Evolutionary conservation across 2,113 vertebrate genomes (phyloP).

Genomic region (Antigone vipio): DNA sequence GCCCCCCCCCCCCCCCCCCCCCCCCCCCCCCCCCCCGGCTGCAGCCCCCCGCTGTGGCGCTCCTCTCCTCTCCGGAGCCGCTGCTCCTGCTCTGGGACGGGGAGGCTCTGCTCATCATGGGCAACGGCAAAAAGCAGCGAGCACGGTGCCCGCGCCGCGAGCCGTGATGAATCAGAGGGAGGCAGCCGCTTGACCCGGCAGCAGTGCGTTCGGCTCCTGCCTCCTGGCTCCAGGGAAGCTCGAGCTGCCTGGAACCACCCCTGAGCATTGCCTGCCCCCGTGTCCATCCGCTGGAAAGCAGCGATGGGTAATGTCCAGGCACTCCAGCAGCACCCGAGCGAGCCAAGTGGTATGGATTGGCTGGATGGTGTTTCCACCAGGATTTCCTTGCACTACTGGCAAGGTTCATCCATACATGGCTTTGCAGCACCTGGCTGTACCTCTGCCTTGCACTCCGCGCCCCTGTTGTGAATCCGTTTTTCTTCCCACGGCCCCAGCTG

Average conservation of each 20-base stretch:
- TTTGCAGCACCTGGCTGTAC: neutral
- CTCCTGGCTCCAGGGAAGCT: neutral
- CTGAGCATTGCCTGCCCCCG: accelerated
- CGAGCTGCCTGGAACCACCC: neutral
- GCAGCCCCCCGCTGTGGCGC: neutral
- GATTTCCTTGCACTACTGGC: neutral
- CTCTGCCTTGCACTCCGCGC: neutral
- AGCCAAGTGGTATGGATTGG: neutral
- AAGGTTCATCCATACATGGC: neutral
- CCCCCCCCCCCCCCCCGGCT: neutral
- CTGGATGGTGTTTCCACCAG: neutral
- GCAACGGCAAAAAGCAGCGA: neutral
- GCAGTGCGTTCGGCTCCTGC: accelerated
- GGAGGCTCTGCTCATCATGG: neutral
- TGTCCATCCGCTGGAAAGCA: neutral
- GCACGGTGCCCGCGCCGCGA: accelerated
- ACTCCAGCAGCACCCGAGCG: accelerated
- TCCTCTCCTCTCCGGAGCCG: too few species aligned
- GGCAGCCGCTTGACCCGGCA: neutral
- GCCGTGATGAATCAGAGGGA: accelerated
- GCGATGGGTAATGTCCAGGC: accelerated
- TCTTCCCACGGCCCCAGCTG: neutral
- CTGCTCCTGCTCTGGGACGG: neutral
- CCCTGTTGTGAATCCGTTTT: accelerated
- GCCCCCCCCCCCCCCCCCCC: neutral